phyloP scores from a whole-genome alignment of 2,888 invertebrate genomes.

The Plagodis pulveraria region DNA sequence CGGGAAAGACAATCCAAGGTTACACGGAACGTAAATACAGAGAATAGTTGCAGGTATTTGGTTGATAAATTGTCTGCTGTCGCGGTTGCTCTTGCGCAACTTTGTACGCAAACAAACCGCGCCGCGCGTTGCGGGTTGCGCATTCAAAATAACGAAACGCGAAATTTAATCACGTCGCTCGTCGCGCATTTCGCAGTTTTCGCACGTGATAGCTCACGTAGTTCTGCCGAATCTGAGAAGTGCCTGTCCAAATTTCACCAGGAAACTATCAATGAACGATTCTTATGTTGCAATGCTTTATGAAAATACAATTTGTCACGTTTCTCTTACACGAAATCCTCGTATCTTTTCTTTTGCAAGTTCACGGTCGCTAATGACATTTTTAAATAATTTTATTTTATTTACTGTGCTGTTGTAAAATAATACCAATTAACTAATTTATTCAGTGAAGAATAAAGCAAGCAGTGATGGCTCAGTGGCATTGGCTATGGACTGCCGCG shows the following conservation, averaged over 20 bases:
- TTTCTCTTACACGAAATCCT: not conserved
- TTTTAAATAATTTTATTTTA: not conserved
- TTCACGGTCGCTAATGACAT: not conserved
- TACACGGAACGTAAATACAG: conserved; percentile 35
- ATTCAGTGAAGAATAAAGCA: too few species aligned
- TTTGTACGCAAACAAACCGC: conserved; percentile 38
- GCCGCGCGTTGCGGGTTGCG: conserved; percentile 37
- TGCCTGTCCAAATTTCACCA: conserved; percentile 15
- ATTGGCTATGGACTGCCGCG: too few species aligned
- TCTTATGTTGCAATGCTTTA: too few species aligned
- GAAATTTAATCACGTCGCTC: conserved; percentile 67
- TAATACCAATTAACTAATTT: too few species aligned
- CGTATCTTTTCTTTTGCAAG: not conserved
- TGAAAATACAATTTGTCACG: not conserved
- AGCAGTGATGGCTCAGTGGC: too few species aligned
- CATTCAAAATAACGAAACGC: conserved; percentile 59
- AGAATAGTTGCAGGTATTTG: conserved; percentile 47
- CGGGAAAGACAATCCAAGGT: conserved; percentile 55
- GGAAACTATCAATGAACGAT: conserved; percentile 3
- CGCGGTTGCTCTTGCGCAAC: conserved; percentile 50
- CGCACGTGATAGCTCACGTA: conserved; percentile 64
- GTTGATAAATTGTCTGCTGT: conserved; percentile 64
- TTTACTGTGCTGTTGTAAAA: not conserved
- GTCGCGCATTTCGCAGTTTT: too few species aligned
- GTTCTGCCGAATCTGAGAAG: conserved; percentile 42